These are phyloP conservation scores for Sweltsa coloradensis DNA, from an alignment of 1,140 invertebrate genomes.

Conservation along the genomic window DNA sequence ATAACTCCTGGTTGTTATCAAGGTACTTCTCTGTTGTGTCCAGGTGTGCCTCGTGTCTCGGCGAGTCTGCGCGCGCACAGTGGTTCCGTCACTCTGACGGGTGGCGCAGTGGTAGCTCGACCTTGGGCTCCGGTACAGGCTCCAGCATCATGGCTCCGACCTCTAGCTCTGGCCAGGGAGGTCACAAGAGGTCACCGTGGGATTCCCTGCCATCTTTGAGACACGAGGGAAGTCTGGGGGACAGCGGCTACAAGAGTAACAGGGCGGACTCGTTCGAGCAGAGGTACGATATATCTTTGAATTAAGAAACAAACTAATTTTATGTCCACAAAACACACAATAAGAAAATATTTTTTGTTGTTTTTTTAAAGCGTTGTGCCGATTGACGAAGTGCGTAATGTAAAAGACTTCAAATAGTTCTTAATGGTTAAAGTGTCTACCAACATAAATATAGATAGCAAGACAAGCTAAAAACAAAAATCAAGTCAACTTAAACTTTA, in stretches of 20 bases:
- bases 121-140: slow-evolving; percentile 43
- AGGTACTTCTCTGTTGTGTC: slow-evolving; percentile 13
- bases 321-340: no score
- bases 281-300: no score
- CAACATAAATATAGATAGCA: no score
- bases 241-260: slow-evolving; percentile 74
- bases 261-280: slow-evolving; percentile 74
- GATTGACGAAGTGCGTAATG: no score
- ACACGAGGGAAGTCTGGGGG: slow-evolving; percentile 68
- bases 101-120: slow-evolving; percentile 67
- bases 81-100: slow-evolving; percentile 80
- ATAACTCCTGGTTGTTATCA: background rate
- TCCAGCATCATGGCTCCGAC: slow-evolving; percentile 27
- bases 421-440: no score
- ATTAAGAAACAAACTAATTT: no score
- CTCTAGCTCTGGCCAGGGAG: slow-evolving; percentile 27
- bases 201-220: slow-evolving; percentile 69
- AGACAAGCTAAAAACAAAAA: no score
- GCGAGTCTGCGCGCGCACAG: slow-evolving; percentile 67
- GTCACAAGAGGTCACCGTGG: slow-evolving; percentile 66
- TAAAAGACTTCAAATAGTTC: no score
- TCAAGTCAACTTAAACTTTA: no score
- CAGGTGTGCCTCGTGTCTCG: slow-evolving; percentile 70
- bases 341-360: no score
- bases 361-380: no score